Conservation (phyloP, 2,797 vertebrate genomes). For the Monodelphis domestica region DNA sequence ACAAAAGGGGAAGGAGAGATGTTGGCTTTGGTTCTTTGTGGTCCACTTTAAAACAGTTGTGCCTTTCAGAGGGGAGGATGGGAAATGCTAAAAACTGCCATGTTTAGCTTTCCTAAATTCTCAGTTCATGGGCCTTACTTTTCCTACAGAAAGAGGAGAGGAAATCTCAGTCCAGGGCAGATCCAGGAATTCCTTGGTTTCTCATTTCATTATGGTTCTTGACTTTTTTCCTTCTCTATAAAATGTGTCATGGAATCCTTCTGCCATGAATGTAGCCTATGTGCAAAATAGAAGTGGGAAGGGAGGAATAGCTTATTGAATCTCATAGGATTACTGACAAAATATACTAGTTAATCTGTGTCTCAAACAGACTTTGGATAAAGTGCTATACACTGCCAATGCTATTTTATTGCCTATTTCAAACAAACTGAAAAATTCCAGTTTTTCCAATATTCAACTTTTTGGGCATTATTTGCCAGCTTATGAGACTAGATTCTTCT, state of each 20-base stretch:
- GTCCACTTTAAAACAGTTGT: constrained; percentile 66
- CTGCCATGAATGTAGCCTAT: constrained; percentile 41
- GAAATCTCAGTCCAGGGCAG: constrained; percentile 65
- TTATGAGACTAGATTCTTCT: constrained; percentile 52
- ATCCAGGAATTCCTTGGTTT: constrained; percentile 62
- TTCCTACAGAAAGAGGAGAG: background rate
- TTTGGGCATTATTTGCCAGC: constrained; percentile 62
- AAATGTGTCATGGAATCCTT: constrained; percentile 59
- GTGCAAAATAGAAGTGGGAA: constrained; percentile 56
- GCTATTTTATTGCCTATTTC: constrained; percentile 62
- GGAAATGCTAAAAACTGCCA: constrained; percentile 58
- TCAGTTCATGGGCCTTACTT: background rate
- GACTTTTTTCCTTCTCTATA: constrained; percentile 68
- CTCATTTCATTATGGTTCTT: constrained; percentile 56
- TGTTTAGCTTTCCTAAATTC: constrained; percentile 61
- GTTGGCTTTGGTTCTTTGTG: constrained; percentile 54
- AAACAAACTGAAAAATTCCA: constrained; percentile 72
- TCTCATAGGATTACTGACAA: constrained; percentile 53
- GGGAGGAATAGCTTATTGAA: constrained; percentile 27
- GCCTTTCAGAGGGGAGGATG: constrained; percentile 66
- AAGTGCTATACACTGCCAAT: constrained; percentile 80
- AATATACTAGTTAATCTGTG: constrained; percentile 46
- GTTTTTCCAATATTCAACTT: constrained; percentile 52
- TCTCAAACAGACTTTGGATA: constrained; percentile 54
- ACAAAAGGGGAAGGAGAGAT: constrained; percentile 50